Base-by-base conservation (phyloP, 2,888 invertebrate species). In the Tolmerus cingulatus region DNA sequence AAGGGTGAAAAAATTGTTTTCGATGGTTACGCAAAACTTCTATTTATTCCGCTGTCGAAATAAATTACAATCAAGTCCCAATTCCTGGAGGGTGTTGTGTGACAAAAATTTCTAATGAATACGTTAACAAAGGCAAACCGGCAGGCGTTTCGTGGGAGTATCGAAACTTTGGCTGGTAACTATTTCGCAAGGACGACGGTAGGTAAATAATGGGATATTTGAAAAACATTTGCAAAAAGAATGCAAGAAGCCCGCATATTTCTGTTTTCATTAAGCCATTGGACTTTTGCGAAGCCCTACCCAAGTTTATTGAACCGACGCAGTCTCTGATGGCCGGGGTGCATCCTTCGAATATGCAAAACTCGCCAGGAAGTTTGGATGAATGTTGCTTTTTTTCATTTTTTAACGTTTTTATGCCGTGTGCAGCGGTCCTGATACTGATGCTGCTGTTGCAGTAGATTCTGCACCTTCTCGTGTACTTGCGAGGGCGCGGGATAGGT, bases 331-430 rank as follows among this genome's bases (percentile, higher is more conserved):
- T 66, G 66, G 66, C 66, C 23, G 66, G 66, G 66, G 66, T 66
- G 66, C 66, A 66, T 66, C 66, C 66, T 66, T 66, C 78, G 78
- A 78, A 78, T 27, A 79, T 79, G 79, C 79, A 79, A 79, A 79
- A 79, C 51, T 51, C 51, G 40, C 51, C 79, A 79, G 79, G 46
- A 51, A 79, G 51, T 66, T 51, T 79, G 79, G 79, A 51, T 46
- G 51, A 79, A 19, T 43, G 43, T 46, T 46, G 2, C 16, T 46
- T 46, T 16, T 12, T 78, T 46, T 46, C 46, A 19, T 51, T 51
- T 51, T 46, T 14, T 46, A 46, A 46, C 51, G 66, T 66, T 66
- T 55, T 66, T 23, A 23, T 66, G 12, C 27, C 27, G 66, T 66
- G 19, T 51, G 66, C 66, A 7, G 19, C 66, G 66, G 66, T 12